Conservation (phyloP, 2,888 invertebrate genomes). For the Silvanus unidentatus region DNA sequence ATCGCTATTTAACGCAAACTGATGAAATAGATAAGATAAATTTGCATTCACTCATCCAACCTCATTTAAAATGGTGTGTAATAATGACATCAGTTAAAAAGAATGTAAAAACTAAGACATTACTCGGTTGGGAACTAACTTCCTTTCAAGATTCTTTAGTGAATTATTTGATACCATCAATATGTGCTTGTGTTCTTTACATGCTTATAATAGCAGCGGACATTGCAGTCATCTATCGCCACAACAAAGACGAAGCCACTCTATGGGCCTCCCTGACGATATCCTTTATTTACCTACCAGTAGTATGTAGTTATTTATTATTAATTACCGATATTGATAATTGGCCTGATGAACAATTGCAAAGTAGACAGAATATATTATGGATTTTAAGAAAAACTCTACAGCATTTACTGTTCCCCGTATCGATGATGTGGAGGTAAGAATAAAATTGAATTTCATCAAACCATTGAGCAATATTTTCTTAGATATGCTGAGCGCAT, state of each 20-base stretch:
- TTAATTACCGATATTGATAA: conserved; percentile 56
- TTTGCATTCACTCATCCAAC: too few species aligned
- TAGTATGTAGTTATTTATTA: conserved; percentile 53
- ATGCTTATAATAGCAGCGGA: conserved; percentile 64
- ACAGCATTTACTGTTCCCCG: conserved; percentile 53
- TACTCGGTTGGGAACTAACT: conserved; percentile 40
- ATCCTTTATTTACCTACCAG: conserved; percentile 51
- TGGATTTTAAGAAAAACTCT: conserved; percentile 48
- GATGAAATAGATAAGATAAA: too few species aligned
- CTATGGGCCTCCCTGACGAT: conserved; percentile 49
- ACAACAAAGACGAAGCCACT: conserved; percentile 55
- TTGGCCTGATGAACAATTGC: conserved; percentile 49
- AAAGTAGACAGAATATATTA: conserved; percentile 47
- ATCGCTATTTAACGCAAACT: too few species aligned
- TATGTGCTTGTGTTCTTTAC: conserved; percentile 58
- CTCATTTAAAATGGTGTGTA: conserved; percentile 4
- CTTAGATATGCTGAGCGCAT: conserved; percentile 64
- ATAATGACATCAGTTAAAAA: neutral
- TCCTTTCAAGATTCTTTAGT: conserved; percentile 48
- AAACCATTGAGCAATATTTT: conserved; percentile 14
- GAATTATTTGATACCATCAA: conserved; percentile 52
- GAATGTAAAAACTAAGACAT: conserved; percentile 18
- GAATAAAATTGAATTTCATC: conserved; percentile 1
- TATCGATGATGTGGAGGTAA: conserved; percentile 61
- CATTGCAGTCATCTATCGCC: conserved; percentile 58